phyloP scores from a whole-genome alignment of 2,113 vertebrate species.

The Hymenochirus boettgeri region DNA sequence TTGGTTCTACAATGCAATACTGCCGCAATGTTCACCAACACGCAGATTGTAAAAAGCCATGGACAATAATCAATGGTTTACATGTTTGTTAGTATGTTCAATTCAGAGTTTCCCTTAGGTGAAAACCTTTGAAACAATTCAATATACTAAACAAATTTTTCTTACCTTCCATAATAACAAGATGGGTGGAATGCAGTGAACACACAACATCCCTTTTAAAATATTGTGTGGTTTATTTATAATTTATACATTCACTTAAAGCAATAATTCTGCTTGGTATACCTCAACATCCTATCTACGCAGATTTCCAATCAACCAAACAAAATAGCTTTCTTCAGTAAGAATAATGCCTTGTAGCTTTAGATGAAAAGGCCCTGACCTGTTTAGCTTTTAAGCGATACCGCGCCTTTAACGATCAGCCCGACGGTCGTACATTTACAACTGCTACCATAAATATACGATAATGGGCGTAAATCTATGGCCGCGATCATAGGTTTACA shows the following conservation, averaged over 20 bases:
- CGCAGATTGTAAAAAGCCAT: no score
- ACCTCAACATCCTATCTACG: background rate
- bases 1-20: no score
- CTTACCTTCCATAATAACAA: background rate
- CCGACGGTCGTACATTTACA: no score
- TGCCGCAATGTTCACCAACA: no score
- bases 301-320: background rate
- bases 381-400: no score
- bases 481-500: no score
- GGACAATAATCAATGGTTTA: no score
- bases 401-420: no score
- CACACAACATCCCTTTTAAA: background rate
- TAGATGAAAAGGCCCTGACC: background rate
- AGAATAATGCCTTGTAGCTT: background rate
- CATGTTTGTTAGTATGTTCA: no score
- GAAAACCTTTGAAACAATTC: background rate
- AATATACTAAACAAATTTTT: background rate
- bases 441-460: no score
- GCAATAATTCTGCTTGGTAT: slow-evolving; percentile 3
- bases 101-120: background rate
- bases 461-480: no score
- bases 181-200: background rate
- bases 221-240: background rate
- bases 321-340: background rate
- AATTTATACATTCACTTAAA: slow-evolving; percentile 4